Evolutionary conservation across 2,113 vertebrate species (phyloP).

Genomic region (Ahaetulla prasina): DNA sequence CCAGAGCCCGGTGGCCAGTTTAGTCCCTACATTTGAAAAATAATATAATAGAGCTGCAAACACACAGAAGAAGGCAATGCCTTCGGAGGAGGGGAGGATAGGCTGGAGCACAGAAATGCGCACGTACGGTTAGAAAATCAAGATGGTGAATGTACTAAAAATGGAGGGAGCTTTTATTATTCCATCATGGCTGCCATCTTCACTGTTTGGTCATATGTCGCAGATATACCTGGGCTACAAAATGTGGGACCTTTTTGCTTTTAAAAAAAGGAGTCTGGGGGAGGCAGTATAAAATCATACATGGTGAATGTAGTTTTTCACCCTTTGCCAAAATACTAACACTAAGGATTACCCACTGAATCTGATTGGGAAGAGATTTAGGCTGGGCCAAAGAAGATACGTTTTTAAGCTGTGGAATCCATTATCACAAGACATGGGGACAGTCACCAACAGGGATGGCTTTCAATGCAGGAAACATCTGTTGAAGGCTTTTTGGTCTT

Average conservation of each 20-base stretch:
- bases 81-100: background rate
- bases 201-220: background rate
- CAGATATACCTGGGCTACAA: background rate
- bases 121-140: background rate
- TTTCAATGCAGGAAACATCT: background rate
- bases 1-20: background rate
- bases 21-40: background rate
- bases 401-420: background rate
- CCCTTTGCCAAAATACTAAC: background rate
- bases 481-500: background rate
- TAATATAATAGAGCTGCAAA: background rate
- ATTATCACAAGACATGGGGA: background rate
- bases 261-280: background rate
- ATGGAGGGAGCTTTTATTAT: background rate
- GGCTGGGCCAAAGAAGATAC: background rate
- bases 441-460: background rate
- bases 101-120: background rate
- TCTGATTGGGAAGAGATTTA: background rate
- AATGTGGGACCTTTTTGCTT: background rate
- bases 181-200: background rate
- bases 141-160: background rate
- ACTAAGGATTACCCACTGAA: background rate
- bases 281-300: background rate
- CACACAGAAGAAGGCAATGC: background rate
- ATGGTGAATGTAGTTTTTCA: background rate